Evolutionary conservation across 2,888 invertebrate genomes (phyloP).

Genomic region (Sesia bembeciformis): DNA sequence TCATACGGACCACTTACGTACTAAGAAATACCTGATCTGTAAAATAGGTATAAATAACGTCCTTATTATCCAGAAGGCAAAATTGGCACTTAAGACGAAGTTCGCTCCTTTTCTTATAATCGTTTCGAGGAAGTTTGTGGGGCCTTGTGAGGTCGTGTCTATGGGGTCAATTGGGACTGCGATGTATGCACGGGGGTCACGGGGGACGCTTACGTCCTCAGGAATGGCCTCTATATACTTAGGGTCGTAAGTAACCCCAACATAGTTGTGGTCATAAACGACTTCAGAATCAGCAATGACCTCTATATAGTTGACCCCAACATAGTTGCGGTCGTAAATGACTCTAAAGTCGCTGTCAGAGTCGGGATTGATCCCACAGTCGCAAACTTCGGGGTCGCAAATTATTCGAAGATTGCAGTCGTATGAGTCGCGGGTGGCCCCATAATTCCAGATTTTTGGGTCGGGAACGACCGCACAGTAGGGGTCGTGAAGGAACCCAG

Average conservation of each 20-base stretch:
- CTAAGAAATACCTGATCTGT: slow-evolving; percentile 68
- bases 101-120: slow-evolving; percentile 48
- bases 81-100: slow-evolving; percentile 72
- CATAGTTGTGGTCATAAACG: no score
- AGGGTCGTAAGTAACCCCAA: no score
- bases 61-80: slow-evolving; percentile 74
- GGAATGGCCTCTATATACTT: no score
- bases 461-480: not conserved
- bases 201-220: not conserved
- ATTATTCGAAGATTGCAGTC: no score
- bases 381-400: not conserved
- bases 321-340: no score
- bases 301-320: no score
- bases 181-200: not conserved
- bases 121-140: slow-evolving; percentile 30
- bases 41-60: slow-evolving; percentile 70
- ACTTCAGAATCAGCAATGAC: no score
- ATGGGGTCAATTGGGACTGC: not conserved
- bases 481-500: not conserved
- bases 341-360: not conserved
- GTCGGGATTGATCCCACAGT: not conserved
- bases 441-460: not conserved
- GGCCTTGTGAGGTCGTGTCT: slow-evolving; percentile 5
- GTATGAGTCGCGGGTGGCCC: no score
- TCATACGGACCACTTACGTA: slow-evolving; percentile 65